Base-by-base conservation (phyloP, 1,140 invertebrate species). In the Centruroides sculpturatus region DNA sequence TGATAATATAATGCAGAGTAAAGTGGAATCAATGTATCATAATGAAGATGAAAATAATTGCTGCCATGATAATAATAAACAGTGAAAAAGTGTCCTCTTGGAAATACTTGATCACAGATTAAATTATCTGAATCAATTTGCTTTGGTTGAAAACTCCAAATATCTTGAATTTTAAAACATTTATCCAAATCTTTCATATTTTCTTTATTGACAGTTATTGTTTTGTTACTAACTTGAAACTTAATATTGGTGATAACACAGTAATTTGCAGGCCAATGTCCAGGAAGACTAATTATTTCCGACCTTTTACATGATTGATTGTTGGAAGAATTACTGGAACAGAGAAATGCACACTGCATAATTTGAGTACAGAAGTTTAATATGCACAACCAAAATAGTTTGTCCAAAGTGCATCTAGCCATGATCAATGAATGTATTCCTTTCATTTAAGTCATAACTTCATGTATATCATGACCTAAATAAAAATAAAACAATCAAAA, bases 1-100 rank as follows among this genome's bases (percentile, higher is more conserved):
- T 62, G 49, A 50, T 62, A 57, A 48, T 66, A 59, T 10, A 68
- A 11, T 35, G 61, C 59, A 35, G 59, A 49, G 61, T 55, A 68
- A 6, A 68, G 12, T 11, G 66, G 66, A n/a, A 68, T 53, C 59
- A 68, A 34, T n/a, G 60, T 68, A 49, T 68, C 66, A 52, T 63
- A 66, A 54, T 66, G 65, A 11, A 68, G 59, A 59, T 68, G 67
- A 51, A 65, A 66, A 50, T 68, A 66, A 49, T 68, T 68, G 36
- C 67, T 68, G 10, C 59, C 66, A 55, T 60, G 57, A 41, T 48
- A 66, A 53, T 62, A 66, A 50, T 64, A 65, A 4, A 66, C 57
- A 2, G 66, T 65, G 51, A 68, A 67, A 11, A 68, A 60, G 54
- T 67, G 61, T 52, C 67, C 67, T 13, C 36, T 47, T 12, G 62